Conservation (phyloP, 2,888 invertebrate genomes). For the Melinopterus prodromus region DNA sequence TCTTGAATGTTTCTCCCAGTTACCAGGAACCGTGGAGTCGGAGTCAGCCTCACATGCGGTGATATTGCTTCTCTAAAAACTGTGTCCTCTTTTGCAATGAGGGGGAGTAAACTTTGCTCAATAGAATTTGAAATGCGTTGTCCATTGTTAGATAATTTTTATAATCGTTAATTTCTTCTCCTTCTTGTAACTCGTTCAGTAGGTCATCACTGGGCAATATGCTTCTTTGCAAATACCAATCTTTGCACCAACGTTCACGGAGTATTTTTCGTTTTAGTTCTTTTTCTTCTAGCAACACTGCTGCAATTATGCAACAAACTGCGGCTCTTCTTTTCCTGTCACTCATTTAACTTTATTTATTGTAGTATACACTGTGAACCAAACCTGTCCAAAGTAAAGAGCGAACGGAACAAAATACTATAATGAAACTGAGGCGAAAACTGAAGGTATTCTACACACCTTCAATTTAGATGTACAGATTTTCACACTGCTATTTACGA, state of each 20-base stretch:
- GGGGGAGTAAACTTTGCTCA: constrained; percentile 21
- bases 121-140: constrained; percentile 30
- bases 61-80: constrained; percentile 18
- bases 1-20: constrained; percentile 23
- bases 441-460: constrained; percentile 18
- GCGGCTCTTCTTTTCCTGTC: constrained; percentile 25
- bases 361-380: constrained; percentile 11
- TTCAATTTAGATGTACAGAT: constrained; percentile 28
- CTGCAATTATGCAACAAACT: constrained; percentile 24
- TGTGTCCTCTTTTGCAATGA: constrained; percentile 25
- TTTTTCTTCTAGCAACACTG: constrained; percentile 5
- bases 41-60: constrained; percentile 10
- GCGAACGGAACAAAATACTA: constrained; percentile 12
- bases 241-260: constrained; percentile 22
- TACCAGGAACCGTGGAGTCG: constrained; percentile 23
- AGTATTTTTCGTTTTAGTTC: constrained; percentile 12
- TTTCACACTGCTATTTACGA: constrained; percentile 13
- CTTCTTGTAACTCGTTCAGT: constrained; percentile 29
- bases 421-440: constrained; percentile 26
- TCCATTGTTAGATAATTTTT: constrained; percentile 26
- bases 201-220: constrained; percentile 27
- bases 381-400: constrained; percentile 29
- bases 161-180: constrained; percentile 21
- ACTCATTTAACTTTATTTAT: constrained; percentile 28
- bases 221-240: constrained; percentile 27